Evolutionary conservation across 2,797 vertebrate species (phyloP).

Genomic region (Channa striata): DNA sequence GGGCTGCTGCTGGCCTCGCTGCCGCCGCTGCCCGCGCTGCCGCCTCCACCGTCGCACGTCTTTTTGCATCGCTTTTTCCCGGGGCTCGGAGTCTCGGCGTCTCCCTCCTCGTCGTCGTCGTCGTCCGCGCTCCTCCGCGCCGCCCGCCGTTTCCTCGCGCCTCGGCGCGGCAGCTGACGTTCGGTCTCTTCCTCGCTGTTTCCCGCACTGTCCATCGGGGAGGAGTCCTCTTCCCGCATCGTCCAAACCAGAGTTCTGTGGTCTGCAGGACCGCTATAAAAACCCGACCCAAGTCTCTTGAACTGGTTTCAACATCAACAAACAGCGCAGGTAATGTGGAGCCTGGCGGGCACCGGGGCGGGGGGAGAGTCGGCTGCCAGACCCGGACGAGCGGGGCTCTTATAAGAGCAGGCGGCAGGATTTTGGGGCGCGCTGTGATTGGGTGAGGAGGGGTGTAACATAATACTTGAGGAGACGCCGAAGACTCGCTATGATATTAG

Average conservation of each 20-base stretch:
- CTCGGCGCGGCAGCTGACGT: constrained; percentile 80
- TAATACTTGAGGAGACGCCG: constrained; percentile 74
- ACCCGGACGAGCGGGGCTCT: constrained; percentile 87
- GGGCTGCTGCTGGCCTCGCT: constrained; percentile 76
- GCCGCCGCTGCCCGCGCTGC: constrained; percentile 87
- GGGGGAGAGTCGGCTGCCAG: constrained; percentile 74
- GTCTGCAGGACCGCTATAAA: constrained; percentile 22
- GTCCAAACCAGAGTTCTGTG: constrained; percentile 63
- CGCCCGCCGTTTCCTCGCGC: constrained; percentile 74
- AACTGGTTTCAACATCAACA: constrained; percentile 53
- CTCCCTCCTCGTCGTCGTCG: constrained; percentile 58
- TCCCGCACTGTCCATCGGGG: constrained; percentile 95
- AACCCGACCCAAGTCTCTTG: constrained; percentile 27
- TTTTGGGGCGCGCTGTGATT: constrained; percentile 92
- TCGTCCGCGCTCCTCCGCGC: constrained; percentile 67
- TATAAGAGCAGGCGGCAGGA: constrained; percentile 92
- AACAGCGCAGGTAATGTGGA: constrained; percentile 43
- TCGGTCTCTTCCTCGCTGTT: constrained; percentile 96
- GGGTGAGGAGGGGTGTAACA: constrained; percentile 81
- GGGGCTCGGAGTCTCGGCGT: constrained; percentile 45
- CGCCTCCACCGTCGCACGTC: constrained; percentile 83
- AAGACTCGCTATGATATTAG: constrained; percentile 63
- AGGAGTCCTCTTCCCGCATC: constrained; percentile 95
- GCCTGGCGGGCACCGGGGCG: constrained; percentile 14
- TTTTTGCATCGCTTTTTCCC: constrained; percentile 84